Evolutionary conservation across 2,797 vertebrate genomes (phyloP), one percentile per base, ranked within the genome.

Genomic region (Coendou prehensilis): DNA sequence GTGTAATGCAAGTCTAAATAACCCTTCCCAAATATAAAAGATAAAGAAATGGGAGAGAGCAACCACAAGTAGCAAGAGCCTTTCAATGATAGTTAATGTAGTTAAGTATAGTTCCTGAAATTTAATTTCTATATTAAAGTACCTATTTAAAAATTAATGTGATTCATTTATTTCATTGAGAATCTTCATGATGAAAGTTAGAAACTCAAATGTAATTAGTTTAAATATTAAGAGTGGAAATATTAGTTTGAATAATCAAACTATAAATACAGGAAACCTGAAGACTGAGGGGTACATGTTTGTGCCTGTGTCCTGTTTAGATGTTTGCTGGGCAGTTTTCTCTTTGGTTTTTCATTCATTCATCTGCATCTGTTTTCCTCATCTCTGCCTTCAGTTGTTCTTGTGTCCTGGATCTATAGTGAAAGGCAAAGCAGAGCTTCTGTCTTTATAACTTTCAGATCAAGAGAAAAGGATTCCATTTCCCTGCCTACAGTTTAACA

Each of bases 221-320:
- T 73, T 61, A 93, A 41, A 76, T 59, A 63, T 52, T 20, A 78
- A 87, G 22, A 50, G 8, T 22, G 2, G 8, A 93, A 30, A 73
- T n/a, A 28, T 17, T 37, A 57, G 8, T 59, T 41, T 89, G 17
- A 17, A 52, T 56, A 37, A 63, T 85, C 2, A n/a, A 84, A 79
- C 7, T 22, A 17, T 50, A 56, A 41, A 22, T 52, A 2, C 33
- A n/a, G 63, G 9, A n/a, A 41, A 18, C 9, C 54, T 47, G 41
- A 45, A 0, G 5, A 45, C 4, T 33, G 26, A 2, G 20, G n/a
- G 5, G 0, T 14, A 73, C 11, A 18, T 50, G n/a, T 45, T 28
- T 91, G 4, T 57, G 0, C 15, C 15, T 37, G 0, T 67, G 11
- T 54, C 15, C 14, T 10, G 0, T 80, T 30, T 10, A 64, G 50